A percentile compares a stretch with the other conserved stretches of the same genome.
These are phyloP conservation scores for Idris sp. DNA, from an alignment of 1,140 invertebrate genomes.

Conservation along the genomic window DNA sequence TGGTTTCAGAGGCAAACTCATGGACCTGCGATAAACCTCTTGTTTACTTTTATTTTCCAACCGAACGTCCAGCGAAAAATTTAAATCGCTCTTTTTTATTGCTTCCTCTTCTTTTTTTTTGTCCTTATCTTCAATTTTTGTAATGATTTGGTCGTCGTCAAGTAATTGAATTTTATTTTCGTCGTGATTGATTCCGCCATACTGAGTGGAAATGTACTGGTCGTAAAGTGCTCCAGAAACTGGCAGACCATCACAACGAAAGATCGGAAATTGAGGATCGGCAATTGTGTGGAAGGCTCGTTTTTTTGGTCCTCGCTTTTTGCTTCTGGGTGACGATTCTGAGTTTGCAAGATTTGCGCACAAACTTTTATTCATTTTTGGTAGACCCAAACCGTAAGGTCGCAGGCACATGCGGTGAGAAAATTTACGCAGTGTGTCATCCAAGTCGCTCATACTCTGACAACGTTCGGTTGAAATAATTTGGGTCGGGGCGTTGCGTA, in stretches of 20 bases:
- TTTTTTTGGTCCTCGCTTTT: slow-evolving; percentile 32
- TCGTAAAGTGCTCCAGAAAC: slow-evolving; percentile 86
- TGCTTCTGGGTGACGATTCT: slow-evolving; percentile 62
- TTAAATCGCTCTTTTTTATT: slow-evolving; percentile 35
- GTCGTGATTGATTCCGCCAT: slow-evolving; percentile 53
- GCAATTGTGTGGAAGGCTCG: slow-evolving; percentile 83
- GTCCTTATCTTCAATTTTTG: background rate
- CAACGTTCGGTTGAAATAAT: slow-evolving; percentile 66
- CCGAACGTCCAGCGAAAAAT: slow-evolving; percentile 57
- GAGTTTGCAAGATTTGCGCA: slow-evolving; percentile 72
- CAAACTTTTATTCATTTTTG: slow-evolving; percentile 70
- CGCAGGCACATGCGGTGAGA: slow-evolving; percentile 66
- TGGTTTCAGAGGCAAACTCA: slow-evolving; percentile 85
- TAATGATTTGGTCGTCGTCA: no score
- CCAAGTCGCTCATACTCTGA: slow-evolving; percentile 73
- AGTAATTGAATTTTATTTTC: background rate
- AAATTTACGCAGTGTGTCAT: slow-evolving; percentile 58
- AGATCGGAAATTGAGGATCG: slow-evolving; percentile 87
- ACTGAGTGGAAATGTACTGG: slow-evolving; percentile 80
- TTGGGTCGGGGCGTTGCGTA: slow-evolving; percentile 64
- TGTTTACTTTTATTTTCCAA: slow-evolving; percentile 72
- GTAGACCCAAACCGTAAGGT: slow-evolving; percentile 74
- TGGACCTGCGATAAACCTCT: slow-evolving; percentile 79
- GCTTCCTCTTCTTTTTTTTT: slow-evolving; percentile 18
- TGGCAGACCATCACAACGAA: slow-evolving; percentile 84